Percentiles rank a stretch among this genome's conserved stretches.
Evolutionary conservation across 2,113 vertebrate species (phyloP).

Genomic region (Sigmodon hispidus): DNA sequence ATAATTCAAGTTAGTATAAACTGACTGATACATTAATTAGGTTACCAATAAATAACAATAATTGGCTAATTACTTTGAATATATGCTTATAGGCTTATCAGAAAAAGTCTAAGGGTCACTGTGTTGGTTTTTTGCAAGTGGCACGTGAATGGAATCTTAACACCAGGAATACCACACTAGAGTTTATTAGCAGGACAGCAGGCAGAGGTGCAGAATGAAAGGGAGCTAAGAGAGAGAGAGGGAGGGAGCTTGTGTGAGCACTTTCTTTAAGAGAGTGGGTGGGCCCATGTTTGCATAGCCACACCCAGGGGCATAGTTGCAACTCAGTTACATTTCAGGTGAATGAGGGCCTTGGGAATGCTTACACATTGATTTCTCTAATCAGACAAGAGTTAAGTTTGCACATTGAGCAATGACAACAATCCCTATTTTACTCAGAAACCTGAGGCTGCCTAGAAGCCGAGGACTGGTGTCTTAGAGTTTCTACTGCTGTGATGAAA

Average conservation of each 20-base stretch:
- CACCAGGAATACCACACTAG: too few relatives aligned
- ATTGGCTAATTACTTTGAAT: background rate
- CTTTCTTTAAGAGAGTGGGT: too few relatives aligned
- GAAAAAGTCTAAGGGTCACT: conserved; percentile 47
- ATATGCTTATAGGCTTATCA: background rate
- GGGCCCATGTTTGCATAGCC: too few relatives aligned
- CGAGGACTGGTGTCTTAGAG: background rate
- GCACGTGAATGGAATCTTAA: too few relatives aligned
- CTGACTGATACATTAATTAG: background rate
- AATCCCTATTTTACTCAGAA: conserved; percentile 17
- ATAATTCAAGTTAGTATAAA: conserved; percentile 21
- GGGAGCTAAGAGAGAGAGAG: too few relatives aligned
- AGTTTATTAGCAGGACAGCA: too few relatives aligned
- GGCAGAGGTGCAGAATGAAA: too few relatives aligned
- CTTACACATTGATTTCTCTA: background rate
- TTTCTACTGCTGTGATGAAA: background rate
- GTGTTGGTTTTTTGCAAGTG: too few relatives aligned
- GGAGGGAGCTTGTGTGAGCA: too few relatives aligned
- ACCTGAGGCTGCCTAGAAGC: background rate
- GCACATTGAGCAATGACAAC: background rate
- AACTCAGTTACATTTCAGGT: too few relatives aligned
- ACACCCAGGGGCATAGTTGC: too few relatives aligned
- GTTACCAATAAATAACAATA: background rate
- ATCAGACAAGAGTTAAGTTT: background rate
- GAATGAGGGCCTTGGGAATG: too few relatives aligned